Percentiles rank a stretch among this genome's conserved stretches.
These are phyloP conservation scores for Podargus strigoides DNA, from an alignment of 2,797 vertebrate genomes.

Conservation along the genomic window DNA sequence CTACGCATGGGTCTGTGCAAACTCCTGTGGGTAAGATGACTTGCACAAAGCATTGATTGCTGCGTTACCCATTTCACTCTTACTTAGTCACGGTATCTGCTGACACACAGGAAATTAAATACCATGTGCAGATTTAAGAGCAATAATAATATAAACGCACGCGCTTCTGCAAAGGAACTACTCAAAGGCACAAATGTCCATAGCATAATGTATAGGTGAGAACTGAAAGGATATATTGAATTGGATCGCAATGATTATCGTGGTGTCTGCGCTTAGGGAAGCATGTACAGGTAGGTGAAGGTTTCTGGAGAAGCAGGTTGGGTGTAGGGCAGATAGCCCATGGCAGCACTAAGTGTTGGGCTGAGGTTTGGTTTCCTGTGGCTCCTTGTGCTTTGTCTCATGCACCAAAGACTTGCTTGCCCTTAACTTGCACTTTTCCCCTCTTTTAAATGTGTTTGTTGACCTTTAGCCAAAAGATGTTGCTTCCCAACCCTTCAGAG, in stretches of 20 bases:
- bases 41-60: neutral
- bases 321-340: neutral
- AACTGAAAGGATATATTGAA: neutral
- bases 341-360: neutral
- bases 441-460: neutral
- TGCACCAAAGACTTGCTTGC: neutral
- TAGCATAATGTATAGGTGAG: neutral
- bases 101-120: neutral
- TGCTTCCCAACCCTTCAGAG: neutral
- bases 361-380: neutral
- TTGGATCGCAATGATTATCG: neutral
- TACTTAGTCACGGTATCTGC: neutral
- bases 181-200: rapidly evolving
- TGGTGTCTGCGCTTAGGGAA: neutral
- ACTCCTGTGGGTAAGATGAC: neutral
- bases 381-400: slow-evolving; percentile 4
- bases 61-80: neutral
- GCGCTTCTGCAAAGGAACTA: neutral
- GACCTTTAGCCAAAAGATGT: neutral
- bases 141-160: neutral
- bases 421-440: neutral
- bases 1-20: neutral
- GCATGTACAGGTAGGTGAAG: neutral
- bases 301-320: slow-evolving; percentile 2
- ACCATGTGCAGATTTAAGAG: neutral